phyloP scores from a whole-genome alignment of 2,888 invertebrate genomes.

The Andricus curvator region DNA sequence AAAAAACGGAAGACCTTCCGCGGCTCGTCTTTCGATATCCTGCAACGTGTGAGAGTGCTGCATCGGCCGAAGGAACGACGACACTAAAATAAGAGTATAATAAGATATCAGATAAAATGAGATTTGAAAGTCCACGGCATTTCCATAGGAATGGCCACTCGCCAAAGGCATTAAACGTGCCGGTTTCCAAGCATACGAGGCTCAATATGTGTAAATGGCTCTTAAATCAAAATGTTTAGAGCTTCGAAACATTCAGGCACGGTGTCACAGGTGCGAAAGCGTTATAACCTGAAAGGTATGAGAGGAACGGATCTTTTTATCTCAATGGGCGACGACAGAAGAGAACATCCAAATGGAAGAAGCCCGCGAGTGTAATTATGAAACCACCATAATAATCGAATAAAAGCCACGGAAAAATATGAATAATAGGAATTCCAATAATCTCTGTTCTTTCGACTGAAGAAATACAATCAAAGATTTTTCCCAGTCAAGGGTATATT shows the following conservation, averaged over 20 bases:
- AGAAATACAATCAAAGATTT: neutral
- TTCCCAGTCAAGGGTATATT: neutral
- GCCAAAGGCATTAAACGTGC: conserved; percentile 60
- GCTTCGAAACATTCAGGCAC: conserved; percentile 54
- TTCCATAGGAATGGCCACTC: conserved; percentile 63
- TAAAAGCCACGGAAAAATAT: conserved; percentile 11
- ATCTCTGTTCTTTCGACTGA: neutral
- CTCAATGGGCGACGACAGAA: conserved; percentile 34
- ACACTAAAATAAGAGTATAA: conserved; percentile 59
- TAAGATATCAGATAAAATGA: conserved; percentile 62
- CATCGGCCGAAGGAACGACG: conserved; percentile 46
- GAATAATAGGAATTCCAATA: conserved; percentile 24
- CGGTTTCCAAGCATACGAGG: conserved; percentile 55
- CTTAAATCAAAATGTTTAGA: conserved; percentile 64
- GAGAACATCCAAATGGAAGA: conserved; percentile 18
- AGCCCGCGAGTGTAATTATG: conserved; percentile 15
- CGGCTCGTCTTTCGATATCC: conserved; percentile 34
- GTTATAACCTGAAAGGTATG: conserved; percentile 43
- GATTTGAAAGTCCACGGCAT: conserved; percentile 60
- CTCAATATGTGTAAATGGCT: conserved; percentile 62
- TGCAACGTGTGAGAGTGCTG: conserved; percentile 43
- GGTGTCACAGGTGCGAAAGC: conserved; percentile 62
- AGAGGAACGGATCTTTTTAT: conserved; percentile 36
- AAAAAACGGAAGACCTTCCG: conserved; percentile 51
- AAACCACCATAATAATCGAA: conserved; percentile 11